phyloP scores from a whole-genome alignment of 2,113 vertebrate species.

The Pithys albifrons region DNA sequence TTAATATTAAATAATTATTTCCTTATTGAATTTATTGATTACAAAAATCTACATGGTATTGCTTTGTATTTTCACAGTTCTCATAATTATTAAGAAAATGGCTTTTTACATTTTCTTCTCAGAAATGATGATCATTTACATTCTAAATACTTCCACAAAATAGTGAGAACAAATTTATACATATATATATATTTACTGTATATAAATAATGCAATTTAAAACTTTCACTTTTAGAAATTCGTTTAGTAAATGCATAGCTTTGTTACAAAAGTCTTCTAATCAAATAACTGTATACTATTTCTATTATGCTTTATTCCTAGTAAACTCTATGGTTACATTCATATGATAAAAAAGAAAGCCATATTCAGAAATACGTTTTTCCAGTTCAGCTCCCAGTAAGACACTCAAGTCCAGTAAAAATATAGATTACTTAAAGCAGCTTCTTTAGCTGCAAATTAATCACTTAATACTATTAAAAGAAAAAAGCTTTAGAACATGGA shows the following conservation, averaged over 20 bases:
- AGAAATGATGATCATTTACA: slow-evolving; percentile 51
- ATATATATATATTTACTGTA: slow-evolving; percentile 23
- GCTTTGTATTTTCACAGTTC: slow-evolving; percentile 61
- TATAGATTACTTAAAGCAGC: background rate
- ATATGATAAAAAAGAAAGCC: slow-evolving; percentile 34
- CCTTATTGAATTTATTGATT: background rate
- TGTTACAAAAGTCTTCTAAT: slow-evolving; percentile 52
- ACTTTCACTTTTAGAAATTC: slow-evolving; percentile 51
- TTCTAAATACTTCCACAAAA: slow-evolving; percentile 46
- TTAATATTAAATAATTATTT: slow-evolving; percentile 9
- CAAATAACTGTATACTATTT: slow-evolving; percentile 41
- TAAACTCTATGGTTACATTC: slow-evolving; percentile 58
- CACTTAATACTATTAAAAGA: background rate
- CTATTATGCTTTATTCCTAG: background rate
- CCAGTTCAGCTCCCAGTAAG: slow-evolving; percentile 8
- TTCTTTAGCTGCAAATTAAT: background rate
- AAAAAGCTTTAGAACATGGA: background rate
- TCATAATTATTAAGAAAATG: slow-evolving; percentile 59
- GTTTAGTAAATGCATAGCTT: slow-evolving; percentile 64
- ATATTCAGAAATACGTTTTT: slow-evolving; percentile 19
- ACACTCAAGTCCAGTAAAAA: slow-evolving; percentile 18
- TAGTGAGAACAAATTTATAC: slow-evolving; percentile 45
- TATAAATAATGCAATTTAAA: slow-evolving; percentile 60
- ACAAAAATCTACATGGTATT: slow-evolving; percentile 57
- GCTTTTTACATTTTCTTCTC: slow-evolving; percentile 62